A percentile compares a stretch with the other conserved stretches of the same genome.
Conservation (phyloP, 2,113 vertebrate genomes). For the Tetrao urogallus region DNA sequence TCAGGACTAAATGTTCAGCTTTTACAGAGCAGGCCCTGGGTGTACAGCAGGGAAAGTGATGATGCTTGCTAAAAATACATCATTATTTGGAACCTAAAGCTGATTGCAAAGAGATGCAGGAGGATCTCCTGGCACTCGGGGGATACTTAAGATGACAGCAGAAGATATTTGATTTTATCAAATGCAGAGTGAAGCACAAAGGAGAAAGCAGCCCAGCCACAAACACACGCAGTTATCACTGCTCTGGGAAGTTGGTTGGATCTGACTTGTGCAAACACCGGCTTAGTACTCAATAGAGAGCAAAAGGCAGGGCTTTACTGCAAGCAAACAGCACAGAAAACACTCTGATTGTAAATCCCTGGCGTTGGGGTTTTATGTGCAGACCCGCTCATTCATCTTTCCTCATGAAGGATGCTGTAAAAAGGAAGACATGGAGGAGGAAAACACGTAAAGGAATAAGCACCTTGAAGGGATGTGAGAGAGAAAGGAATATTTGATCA, state of each 20-base stretch:
- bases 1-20: background rate
- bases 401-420: background rate
- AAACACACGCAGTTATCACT: background rate
- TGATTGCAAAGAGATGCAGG: background rate
- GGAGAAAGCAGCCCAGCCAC: background rate
- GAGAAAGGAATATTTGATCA: background rate
- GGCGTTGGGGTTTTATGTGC: background rate
- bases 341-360: background rate
- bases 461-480: background rate
- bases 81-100: background rate
- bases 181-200: background rate
- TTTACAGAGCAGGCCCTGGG: background rate
- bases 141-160: background rate
- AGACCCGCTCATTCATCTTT: background rate
- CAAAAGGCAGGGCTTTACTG: background rate
- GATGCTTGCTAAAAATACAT: background rate
- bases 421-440: background rate
- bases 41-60: background rate
- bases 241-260: background rate
- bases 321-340: background rate
- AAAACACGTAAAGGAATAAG: background rate
- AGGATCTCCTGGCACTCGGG: background rate
- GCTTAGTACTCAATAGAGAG: background rate
- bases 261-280: background rate
- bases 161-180: background rate